Base-by-base conservation (phyloP, 2,888 invertebrate genomes). In the Sympetrum striolatum region DNA sequence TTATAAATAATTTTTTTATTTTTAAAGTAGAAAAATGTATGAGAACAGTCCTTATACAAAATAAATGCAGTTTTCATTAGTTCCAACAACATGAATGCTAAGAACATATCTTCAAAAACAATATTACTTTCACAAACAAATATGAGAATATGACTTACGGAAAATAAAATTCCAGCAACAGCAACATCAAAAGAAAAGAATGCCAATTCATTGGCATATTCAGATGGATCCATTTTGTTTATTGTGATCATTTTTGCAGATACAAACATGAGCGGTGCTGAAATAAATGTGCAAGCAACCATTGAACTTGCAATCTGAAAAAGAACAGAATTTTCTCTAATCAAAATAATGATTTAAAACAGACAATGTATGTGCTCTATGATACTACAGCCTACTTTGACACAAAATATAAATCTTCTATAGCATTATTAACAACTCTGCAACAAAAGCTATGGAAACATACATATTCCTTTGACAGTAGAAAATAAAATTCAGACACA, bases 181-280 rank as follows among this genome's bases (percentile, higher is more conserved):
- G 98, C 97, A 82, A 98, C 95, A 92, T 98, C 97, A 92, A 98
- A 96, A 0, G 97, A 96, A 92, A 98, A 98, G 60, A 95, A 94
- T 93, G 96, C 96, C 90, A 98, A 94, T 92, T 98, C 96, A 44
- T 95, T 95, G 0, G 97, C 95, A 93, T 97, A 98, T 92, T 98
- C 97, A 44, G 95, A 93, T 0, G 97, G 96, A 92, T 95, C 95
- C 90, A 96, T 93, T 92, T 96, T 96, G 90, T 97, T 96, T 82
- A 97, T 94, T 0, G 97, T 96, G 92, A 98, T 97, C 96, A 99
- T 97, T 95, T 98, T 97, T 0, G 98, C 98, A 0, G 99, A 98
- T 91, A 98, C 96, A 93, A 98, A 98, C 97, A 99, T 98, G 92
- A 99, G 95, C 0, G 99, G 99, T 0, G 98, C 99, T 22, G 98